Percentiles rank a stretch among this genome's conserved stretches.
Evolutionary conservation across 2,797 vertebrate genomes (phyloP).

Genomic region (Cheirogaleus major): DNA sequence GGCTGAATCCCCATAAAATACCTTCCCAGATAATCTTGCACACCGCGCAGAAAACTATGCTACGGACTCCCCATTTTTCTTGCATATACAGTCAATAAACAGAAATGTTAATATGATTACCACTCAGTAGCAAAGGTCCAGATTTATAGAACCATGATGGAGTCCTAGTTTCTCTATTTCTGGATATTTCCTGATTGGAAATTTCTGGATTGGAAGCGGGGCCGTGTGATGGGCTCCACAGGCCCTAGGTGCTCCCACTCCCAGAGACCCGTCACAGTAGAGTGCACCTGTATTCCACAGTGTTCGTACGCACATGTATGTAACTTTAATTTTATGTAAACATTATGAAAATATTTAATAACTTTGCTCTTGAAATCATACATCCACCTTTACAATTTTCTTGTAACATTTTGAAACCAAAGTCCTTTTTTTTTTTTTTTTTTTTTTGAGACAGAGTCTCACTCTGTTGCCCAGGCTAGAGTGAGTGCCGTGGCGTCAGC

Average conservation of each 20-base stretch:
- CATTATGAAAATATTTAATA: background rate
- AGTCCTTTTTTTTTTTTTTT: background rate
- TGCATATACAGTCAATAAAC: background rate
- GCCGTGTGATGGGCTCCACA: background rate
- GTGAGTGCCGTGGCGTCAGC: too few relatives aligned
- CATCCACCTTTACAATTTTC: background rate
- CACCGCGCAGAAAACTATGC: background rate
- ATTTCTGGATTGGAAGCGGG: background rate
- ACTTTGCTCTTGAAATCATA: background rate
- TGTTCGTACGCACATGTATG: too few relatives aligned
- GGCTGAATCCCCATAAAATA: background rate
- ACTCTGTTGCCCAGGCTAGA: too few relatives aligned
- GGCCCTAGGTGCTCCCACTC: background rate
- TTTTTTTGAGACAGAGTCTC: too few relatives aligned
- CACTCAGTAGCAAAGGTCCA: background rate
- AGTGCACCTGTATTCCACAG: background rate
- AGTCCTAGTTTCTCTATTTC: background rate
- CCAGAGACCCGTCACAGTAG: background rate
- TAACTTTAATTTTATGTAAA: background rate
- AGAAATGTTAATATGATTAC: background rate
- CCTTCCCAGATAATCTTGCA: background rate
- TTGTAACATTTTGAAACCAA: background rate
- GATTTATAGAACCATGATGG: background rate
- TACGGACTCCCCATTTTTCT: background rate
- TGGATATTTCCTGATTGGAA: background rate